Evolutionary conservation across 2,113 vertebrate genomes (phyloP).

Genomic region (Cromileptes altivelis): DNA sequence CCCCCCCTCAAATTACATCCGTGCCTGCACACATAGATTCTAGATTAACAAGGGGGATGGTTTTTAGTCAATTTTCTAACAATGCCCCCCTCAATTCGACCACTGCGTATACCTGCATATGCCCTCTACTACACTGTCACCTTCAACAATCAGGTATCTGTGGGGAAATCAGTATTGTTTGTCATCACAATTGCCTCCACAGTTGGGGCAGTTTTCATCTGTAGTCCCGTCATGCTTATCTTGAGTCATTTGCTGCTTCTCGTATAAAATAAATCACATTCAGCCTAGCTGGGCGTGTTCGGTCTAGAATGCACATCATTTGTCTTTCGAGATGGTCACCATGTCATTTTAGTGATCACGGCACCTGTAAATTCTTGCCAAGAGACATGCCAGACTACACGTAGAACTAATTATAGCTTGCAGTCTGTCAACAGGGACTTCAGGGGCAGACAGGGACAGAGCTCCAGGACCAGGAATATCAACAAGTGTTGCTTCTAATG

Average conservation of each 20-base stretch:
- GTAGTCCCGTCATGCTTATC: not conserved
- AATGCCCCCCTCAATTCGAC: too few relatives aligned
- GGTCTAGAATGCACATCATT: not conserved
- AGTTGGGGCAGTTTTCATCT: not conserved
- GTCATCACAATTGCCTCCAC: not conserved
- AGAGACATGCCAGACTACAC: not conserved
- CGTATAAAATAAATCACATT: not conserved
- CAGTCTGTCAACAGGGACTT: not conserved
- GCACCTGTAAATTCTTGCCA: not conserved
- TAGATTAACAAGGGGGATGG: too few relatives aligned
- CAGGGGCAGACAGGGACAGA: not conserved
- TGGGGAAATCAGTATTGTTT: not conserved
- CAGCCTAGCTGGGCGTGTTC: not conserved
- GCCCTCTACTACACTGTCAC: too few relatives aligned
- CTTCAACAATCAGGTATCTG: not conserved
- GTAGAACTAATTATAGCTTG: constrained; percentile 1
- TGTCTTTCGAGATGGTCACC: not conserved
- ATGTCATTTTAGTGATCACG: not conserved
- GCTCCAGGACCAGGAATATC: not conserved
- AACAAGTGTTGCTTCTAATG: not conserved
- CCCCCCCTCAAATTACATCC: too few relatives aligned
- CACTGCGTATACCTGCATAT: too few relatives aligned
- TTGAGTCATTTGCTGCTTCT: not conserved
- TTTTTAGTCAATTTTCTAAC: too few relatives aligned
- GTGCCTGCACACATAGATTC: too few relatives aligned